Percentiles rank a stretch among this genome's conserved stretches.
Conservation (phyloP, 2,888 invertebrate genomes). For the Criorhina ranunculi region DNA sequence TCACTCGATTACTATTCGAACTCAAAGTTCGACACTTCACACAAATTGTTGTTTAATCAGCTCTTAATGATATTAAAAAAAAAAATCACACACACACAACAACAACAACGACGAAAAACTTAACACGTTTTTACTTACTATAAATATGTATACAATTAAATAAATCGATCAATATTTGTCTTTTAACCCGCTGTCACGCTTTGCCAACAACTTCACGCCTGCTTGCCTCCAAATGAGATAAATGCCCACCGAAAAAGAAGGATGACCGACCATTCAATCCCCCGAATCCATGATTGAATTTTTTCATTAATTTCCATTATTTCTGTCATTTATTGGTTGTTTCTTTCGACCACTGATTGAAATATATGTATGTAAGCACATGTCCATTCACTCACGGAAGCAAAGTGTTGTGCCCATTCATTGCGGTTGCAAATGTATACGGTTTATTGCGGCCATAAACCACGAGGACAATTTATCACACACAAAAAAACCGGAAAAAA, state of each 20-base stretch:
- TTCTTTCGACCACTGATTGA: constrained; percentile 63
- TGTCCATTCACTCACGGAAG: neutral
- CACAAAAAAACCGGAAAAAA: constrained; percentile 10
- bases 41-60: constrained; percentile 26
- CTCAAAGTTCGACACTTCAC: neutral
- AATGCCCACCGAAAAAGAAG: constrained; percentile 3
- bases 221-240: neutral
- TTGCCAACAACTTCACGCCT: constrained; percentile 1
- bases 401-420: constrained; percentile 24
- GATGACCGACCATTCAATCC: neutral
- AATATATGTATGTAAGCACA: constrained; percentile 36
- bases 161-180: constrained; percentile 41
- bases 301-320: constrained; percentile 74
- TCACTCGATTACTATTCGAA: too few relatives aligned
- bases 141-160: constrained; percentile 15
- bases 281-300: constrained; percentile 61
- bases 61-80: constrained; percentile 31
- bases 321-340: constrained; percentile 70
- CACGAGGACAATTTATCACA: constrained; percentile 31
- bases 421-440: constrained; percentile 56
- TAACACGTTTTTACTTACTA: constrained; percentile 3
- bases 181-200: constrained; percentile 20
- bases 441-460: constrained; percentile 56
- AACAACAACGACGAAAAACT: neutral
- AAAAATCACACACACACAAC: too few relatives aligned